Base-by-base conservation (phyloP, 2,797 vertebrate genomes). In the Sebastes oblongus region DNA sequence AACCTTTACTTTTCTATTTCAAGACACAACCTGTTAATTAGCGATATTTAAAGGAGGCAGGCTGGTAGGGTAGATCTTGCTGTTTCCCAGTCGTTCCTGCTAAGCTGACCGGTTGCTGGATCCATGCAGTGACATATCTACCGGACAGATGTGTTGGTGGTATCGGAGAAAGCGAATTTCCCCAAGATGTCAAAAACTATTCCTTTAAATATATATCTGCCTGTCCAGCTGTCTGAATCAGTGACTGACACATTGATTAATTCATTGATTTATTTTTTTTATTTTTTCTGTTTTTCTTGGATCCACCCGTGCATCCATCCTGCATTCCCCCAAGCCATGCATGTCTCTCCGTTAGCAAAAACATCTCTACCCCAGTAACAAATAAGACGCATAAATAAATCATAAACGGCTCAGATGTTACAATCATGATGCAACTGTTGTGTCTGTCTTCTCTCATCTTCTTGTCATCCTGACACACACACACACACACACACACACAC, bases 391-490 rank as follows among this genome's bases (percentile, higher is more conserved):
- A 93, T 94, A 88, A 93, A 94, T 94, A 93, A 94, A 93, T 92
- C 82, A 93, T 93, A 90, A 89, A 90, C 75, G 77, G 77, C 84
- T 93, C 86, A 91, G 89, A 92, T 91, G 90, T 93, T 94, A 94
- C 92, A 91, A 89, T 80, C 87, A 90, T 94, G 93, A 94, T 93
- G 94, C 94, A 94, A 94, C 83, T 89, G 83, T 93, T 94, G 93
- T 94, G 91, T 91, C 91, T 92, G 90, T 93, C 88, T 92, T 90
- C 89, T 92, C 92, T 94, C 93, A 93, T 93, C 90, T 80, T 86
- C 89, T 84, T 93, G 91, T 91, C 91, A 85, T 90, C 70, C 84
- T 24, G n/a, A 66, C 73, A 69, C 60, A 66, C 61, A 46, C 52
- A 32, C 22, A 27, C 72, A 55, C 75, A 66, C 56, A 22, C 46